phyloP scores from a whole-genome alignment of 2,888 invertebrate genomes.

The Odiellus spinosus region DNA sequence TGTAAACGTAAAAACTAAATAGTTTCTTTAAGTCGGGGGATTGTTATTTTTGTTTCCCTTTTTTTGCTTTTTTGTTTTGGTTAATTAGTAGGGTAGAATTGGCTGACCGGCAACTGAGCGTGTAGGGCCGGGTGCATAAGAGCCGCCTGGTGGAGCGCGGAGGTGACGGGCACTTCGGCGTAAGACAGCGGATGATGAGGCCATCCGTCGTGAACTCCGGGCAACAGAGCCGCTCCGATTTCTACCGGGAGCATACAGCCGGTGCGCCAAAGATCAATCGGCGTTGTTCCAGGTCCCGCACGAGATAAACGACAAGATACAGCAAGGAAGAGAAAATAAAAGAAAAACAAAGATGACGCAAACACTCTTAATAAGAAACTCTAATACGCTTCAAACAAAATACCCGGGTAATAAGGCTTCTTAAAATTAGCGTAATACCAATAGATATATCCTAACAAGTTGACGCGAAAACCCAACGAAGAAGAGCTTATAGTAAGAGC shows the following conservation, averaged over 20 bases:
- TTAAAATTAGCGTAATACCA: too few species aligned
- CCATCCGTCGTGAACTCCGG: slow-evolving; percentile 86
- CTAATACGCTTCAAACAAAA: too few species aligned
- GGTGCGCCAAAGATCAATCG: too few species aligned
- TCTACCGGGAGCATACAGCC: slow-evolving; percentile 38
- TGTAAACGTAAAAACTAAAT: not conserved
- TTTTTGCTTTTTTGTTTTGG: not conserved
- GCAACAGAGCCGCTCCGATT: slow-evolving; percentile 90
- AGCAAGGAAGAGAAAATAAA: too few species aligned
- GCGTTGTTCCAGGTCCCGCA: too few species aligned
- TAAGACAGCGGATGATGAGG: slow-evolving; percentile 43
- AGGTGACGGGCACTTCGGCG: slow-evolving; percentile 56
- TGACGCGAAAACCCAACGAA: too few species aligned
- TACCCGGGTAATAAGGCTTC: too few species aligned
- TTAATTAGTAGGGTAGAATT: not conserved
- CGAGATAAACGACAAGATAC: too few species aligned
- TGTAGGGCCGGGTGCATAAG: slow-evolving; percentile 93
- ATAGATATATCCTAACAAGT: too few species aligned
- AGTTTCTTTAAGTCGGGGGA: not conserved
- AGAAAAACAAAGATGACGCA: too few species aligned
- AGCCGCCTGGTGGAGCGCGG: slow-evolving; percentile 36
- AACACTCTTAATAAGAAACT: too few species aligned
- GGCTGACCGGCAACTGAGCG: slow-evolving; percentile 83
- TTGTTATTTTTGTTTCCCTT: not conserved
- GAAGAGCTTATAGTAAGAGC: too few species aligned